These are phyloP conservation scores for Cirrhinus molitorella DNA, from an alignment of 2,797 vertebrate genomes.

Conservation along the genomic window DNA sequence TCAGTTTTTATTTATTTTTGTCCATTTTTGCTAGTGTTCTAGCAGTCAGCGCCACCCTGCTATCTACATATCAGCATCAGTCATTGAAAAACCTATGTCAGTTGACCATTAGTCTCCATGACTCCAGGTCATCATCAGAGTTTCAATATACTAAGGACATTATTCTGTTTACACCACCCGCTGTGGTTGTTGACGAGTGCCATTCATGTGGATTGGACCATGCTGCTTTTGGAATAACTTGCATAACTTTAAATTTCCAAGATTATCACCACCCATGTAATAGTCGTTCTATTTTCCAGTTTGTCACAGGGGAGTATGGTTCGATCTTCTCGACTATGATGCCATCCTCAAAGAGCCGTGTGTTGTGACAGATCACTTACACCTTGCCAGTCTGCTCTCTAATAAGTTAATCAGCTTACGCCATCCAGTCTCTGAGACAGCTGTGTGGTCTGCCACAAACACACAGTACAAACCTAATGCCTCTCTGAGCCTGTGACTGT, in stretches of 20 bases:
- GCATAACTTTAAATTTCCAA: neutral
- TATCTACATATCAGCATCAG: neutral
- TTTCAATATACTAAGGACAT: neutral
- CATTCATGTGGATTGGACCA: too few relatives aligned
- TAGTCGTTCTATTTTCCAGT: neutral
- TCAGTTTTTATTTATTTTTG: too few relatives aligned
- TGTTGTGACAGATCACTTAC: conserved; percentile 38
- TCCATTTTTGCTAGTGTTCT: neutral
- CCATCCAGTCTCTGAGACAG: conserved; percentile 2
- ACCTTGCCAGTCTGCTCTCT: conserved; percentile 28
- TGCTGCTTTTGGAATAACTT: neutral
- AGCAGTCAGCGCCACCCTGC: too few relatives aligned
- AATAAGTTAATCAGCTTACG: conserved; percentile 43
- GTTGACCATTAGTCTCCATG: neutral
- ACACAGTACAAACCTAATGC: neutral
- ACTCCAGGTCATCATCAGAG: neutral
- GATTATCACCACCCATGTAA: neutral
- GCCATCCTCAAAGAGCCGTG: conserved; percentile 20
- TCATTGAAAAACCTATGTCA: neutral
- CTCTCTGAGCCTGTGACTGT: neutral
- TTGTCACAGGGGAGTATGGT: conserved; percentile 20
- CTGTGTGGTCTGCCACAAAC: conserved; percentile 23
- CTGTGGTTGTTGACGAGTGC: neutral
- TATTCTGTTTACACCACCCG: neutral
- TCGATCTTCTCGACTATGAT: conserved; percentile 13